phyloP scores from a whole-genome alignment of 2,888 invertebrate species.

The Hemaris fuciformis region DNA sequence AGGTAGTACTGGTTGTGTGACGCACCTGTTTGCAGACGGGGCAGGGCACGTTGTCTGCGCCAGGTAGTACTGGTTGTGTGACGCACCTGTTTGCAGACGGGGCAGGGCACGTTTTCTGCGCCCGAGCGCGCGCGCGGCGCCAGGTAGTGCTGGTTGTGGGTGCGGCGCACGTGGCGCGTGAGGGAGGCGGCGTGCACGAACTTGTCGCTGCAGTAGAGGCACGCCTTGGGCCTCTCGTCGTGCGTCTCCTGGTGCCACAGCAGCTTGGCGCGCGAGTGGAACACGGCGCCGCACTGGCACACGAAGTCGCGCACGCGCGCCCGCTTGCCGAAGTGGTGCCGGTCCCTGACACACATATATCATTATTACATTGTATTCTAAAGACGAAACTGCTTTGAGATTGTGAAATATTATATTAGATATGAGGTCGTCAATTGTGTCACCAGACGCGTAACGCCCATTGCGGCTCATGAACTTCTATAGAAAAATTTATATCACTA shows the following conservation, averaged over 20 bases:
- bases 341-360: too few species aligned
- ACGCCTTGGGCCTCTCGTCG: slow-evolving; percentile 90
- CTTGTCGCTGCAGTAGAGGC: slow-evolving; percentile 92
- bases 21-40: too few species aligned
- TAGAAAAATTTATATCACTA: too few species aligned
- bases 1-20: background rate
- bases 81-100: slow-evolving; percentile 84
- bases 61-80: background rate
- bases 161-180: slow-evolving; percentile 90
- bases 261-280: slow-evolving; percentile 91
- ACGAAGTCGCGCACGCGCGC: slow-evolving; percentile 86
- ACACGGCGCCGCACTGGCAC: slow-evolving; percentile 89
- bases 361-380: too few species aligned
- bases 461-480: too few species aligned
- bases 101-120: slow-evolving; percentile 88
- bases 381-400: too few species aligned
- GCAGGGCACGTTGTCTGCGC: too few species aligned
- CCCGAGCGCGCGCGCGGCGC: slow-evolving; percentile 52
- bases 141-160: slow-evolving; percentile 89
- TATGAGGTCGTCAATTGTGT: too few species aligned
- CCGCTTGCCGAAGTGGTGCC: slow-evolving; percentile 88
- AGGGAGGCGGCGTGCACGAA: slow-evolving; percentile 92
- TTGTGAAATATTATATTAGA: too few species aligned
- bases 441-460: too few species aligned
- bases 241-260: slow-evolving; percentile 94